These are phyloP conservation scores for Lanius collurio DNA, from an alignment of 2,113 vertebrate species.

Conservation along the genomic window DNA sequence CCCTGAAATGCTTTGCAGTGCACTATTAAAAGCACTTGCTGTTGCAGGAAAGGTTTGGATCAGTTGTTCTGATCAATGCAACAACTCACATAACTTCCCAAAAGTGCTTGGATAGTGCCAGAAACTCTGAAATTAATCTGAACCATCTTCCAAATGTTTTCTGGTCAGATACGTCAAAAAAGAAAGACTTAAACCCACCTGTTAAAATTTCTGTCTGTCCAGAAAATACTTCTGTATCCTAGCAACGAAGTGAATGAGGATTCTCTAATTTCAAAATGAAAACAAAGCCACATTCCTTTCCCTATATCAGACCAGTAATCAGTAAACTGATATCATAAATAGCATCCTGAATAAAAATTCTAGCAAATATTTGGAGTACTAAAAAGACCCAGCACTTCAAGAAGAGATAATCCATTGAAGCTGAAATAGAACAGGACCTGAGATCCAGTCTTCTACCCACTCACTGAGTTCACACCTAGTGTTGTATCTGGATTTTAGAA, in stretches of 20 bases:
- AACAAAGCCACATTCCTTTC: background rate
- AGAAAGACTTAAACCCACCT: background rate
- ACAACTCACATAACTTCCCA: background rate
- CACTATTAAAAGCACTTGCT: background rate
- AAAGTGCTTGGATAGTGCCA: background rate
- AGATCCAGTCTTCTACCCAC: background rate
- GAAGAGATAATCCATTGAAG: background rate
- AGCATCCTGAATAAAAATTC: background rate
- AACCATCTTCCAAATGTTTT: background rate
- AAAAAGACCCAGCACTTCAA: background rate
- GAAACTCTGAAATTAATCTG: slow-evolving; percentile 5
- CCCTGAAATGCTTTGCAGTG: background rate
- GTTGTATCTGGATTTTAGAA: background rate
- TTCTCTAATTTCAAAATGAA: background rate
- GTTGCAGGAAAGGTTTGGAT: background rate
- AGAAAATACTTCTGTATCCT: background rate
- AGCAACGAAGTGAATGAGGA: background rate
- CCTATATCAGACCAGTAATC: background rate
- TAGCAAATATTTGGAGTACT: background rate
- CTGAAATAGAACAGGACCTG: background rate
- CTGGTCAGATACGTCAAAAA: background rate
- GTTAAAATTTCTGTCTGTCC: background rate
- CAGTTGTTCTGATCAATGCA: background rate
- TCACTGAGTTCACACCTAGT: background rate
- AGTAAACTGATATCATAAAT: background rate